Base-by-base conservation (phyloP, 2,888 invertebrate species). In the Epistrophella euchroma region DNA sequence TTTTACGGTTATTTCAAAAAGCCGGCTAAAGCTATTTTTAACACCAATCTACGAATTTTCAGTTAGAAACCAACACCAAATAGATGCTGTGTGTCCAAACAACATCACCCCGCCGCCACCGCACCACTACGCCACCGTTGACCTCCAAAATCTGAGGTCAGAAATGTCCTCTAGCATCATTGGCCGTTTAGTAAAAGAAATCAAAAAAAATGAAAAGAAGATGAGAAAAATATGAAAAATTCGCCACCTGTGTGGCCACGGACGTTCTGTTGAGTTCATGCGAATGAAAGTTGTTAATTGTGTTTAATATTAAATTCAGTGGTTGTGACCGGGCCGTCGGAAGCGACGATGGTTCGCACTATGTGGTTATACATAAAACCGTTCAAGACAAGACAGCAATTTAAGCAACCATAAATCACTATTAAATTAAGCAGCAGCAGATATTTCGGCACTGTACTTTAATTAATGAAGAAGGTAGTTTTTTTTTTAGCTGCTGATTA, bases 241-340 rank as follows among this genome's bases (percentile, higher is more conserved):
- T 19, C 5, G 25, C 58, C 71, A 76, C 72, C 76, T 76, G 72
- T 37, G 75, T 28, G 66, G 43, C 28, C 5, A 2, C 15, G 25
- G 45, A 9, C 1, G 32, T 9, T 7, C 45, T 58, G 19, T 45
- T 7, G 1, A 19, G 11, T n/a, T 22, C 70, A 75, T 40, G 60
- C 40, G 28, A 81, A 77, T 55, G 75, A 85, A 85, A 85, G 81
- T 73, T 80, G 80, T 72, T 68, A 71, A 80, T 85, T 72, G 71
- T 25, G n/a, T 43, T 43, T 80, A 62, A 52, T 50, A 25, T 71
- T 19, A 68, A 74, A 73, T 55, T 37, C 50, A 50, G 50, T 15
- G 70, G 19, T 35, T 58, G 4, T 19, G 19, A 60, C 40, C 15
- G n/a, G 5, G 28, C n/a, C 6, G 40, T 22, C 13, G 5, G 7